These are phyloP conservation scores for Subacronicta megacephala DNA, from an alignment of 2,888 invertebrate genomes.

Conservation along the genomic window DNA sequence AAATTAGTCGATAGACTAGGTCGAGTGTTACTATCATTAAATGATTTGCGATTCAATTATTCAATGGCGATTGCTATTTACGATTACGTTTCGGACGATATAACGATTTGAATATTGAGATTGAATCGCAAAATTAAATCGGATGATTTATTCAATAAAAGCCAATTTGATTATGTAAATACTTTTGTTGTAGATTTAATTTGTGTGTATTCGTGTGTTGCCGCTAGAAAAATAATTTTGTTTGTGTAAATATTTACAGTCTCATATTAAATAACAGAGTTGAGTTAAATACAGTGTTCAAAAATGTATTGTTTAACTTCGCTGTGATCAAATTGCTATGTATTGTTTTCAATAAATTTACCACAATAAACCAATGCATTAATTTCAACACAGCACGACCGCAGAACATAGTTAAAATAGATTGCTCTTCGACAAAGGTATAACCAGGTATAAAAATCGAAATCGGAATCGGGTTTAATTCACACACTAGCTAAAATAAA, in stretches of 20 bases:
- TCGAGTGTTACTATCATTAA: too few relatives aligned
- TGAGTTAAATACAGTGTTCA: constrained; percentile 60
- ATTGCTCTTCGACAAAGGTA: constrained; percentile 6
- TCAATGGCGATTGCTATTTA: constrained; percentile 15
- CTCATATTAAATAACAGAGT: constrained; percentile 27
- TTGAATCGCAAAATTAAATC: constrained; percentile 15
- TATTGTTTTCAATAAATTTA: background rate
- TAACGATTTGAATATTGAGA: constrained; percentile 9
- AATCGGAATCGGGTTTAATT: too few relatives aligned
- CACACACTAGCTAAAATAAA: too few relatives aligned
- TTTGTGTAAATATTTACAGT: constrained; percentile 52
- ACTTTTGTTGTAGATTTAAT: constrained; percentile 28
- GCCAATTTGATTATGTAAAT: constrained; percentile 46
- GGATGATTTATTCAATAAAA: constrained; percentile 26
- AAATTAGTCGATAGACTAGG: background rate
- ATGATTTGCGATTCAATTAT: too few relatives aligned
- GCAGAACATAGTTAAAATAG: constrained; percentile 11
- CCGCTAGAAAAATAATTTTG: constrained; percentile 48
- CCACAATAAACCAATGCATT: background rate
- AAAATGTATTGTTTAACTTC: constrained; percentile 38
- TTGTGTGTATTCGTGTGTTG: constrained; percentile 46
- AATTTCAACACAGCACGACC: constrained; percentile 1
- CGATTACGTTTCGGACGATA: constrained; percentile 8
- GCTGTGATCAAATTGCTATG: constrained; percentile 37
- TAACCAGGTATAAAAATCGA: constrained; percentile 1